Base-by-base conservation (phyloP, 2,888 invertebrate genomes). In the Bellardia pandia region DNA sequence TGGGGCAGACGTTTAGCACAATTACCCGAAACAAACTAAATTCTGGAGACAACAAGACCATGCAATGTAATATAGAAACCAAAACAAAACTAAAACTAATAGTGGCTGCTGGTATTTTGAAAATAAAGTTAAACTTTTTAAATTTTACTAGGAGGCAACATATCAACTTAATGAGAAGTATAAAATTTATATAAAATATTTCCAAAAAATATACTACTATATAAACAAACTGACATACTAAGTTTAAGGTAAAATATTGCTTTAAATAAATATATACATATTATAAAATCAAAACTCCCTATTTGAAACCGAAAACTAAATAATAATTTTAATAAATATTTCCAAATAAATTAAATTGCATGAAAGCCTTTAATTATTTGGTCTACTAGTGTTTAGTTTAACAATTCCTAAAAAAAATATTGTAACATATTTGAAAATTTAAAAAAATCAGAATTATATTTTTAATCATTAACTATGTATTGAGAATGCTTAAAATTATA, bases 1-100 rank as follows among this genome's bases (percentile, higher is more conserved):
- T 94, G 94, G 94, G 94, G 94, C 74, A 94, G 94, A 86, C 92
- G 94, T 16, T 64, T 88, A 9, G 58, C 71, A 45, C 81, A 88
- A 42, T 85, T 71, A 48, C 6, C 62, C 7, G 86, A 86, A 62
- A 40, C 71, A 2, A 89, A 88, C 56, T 89, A 88, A 89, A 74
- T 64, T 23, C 9, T 11, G 23, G 11, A 14, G 23, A 30, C 14
- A 23, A 58, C 3, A 64, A 48, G 2, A 42, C 37, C 51, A 56
- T 58, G 23, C 58, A 74, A 66, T 40, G 9, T 80, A 72, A 16
- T 58, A 23, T 62, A 76, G 11, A 60, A 82, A 60, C 53, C 51
- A 66, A 66, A 9, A 11, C 23, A 23, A 23, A 68, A n/a, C 7
- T 51, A 37, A 42, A 80, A 66, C 33, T 48, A 9, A 58, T 62